phyloP scores from a whole-genome alignment of 2,113 vertebrate species.

The Petromus typicus region DNA sequence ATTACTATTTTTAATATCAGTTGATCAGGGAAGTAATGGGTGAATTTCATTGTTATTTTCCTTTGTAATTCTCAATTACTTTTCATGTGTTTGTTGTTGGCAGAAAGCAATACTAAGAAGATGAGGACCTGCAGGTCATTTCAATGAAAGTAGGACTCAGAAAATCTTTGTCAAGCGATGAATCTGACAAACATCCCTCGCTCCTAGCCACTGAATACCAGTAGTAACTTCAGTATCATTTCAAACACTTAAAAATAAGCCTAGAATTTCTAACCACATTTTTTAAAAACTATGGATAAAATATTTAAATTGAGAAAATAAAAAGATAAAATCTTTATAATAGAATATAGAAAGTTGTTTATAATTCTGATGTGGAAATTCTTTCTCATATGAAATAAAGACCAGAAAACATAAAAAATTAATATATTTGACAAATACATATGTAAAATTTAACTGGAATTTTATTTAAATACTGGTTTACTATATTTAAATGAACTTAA shows the following conservation, averaged over 20 bases:
- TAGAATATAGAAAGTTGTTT: constrained; percentile 11
- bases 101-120: constrained; percentile 47
- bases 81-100: constrained; percentile 23
- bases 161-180: constrained; percentile 22
- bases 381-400: background rate
- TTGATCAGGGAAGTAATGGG: background rate
- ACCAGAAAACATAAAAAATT: background rate
- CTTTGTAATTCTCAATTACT: constrained; percentile 43
- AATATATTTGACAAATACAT: constrained; percentile 18
- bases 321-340: background rate
- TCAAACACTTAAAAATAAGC: constrained; percentile 19
- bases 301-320: constrained; percentile 43
- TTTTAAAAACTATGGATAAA: background rate
- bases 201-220: constrained; percentile 4
- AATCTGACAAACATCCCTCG: constrained; percentile 27
- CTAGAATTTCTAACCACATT: background rate
- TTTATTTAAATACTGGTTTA: background rate
- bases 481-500: background rate
- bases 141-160: constrained; percentile 5
- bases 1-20: constrained; percentile 29
- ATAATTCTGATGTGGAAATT: background rate
- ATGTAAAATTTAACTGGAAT: background rate
- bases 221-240: background rate
- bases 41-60: background rate
- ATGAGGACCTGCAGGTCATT: constrained; percentile 11